Percentiles rank a stretch among this genome's conserved stretches.
phyloP scores from a whole-genome alignment of 2,113 vertebrate species.

The Rhinolophus sinicus region DNA sequence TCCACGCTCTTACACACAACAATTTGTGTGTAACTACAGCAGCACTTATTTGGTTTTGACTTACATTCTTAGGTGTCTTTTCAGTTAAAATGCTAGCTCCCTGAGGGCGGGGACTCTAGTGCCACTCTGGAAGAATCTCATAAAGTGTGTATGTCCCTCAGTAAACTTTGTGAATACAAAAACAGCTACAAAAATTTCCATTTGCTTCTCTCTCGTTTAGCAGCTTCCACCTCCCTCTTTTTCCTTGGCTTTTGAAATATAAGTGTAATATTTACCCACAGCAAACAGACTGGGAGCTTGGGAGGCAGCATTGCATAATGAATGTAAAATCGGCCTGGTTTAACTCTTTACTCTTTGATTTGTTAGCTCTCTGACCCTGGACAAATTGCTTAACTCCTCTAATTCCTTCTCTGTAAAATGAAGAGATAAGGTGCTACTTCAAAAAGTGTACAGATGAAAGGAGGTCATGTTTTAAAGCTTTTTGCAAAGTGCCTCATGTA shows the following conservation, averaged over 20 bases:
- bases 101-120: background rate
- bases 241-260: constrained; percentile 47
- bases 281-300: constrained; percentile 47
- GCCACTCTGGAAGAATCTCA: background rate
- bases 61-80: background rate
- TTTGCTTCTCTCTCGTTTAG: constrained; percentile 8
- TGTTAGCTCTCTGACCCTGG: constrained; percentile 28
- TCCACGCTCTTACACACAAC: background rate
- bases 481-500: background rate
- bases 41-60: background rate
- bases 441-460: constrained; percentile 15
- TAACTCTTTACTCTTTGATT: constrained; percentile 47
- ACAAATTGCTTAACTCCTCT: constrained; percentile 45
- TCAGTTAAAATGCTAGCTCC: constrained; percentile 8
- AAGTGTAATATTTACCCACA: constrained; percentile 65
- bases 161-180: background rate
- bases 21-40: too few relatives aligned
- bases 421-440: constrained; percentile 45
- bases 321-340: constrained; percentile 16
- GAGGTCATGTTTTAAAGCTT: constrained; percentile 16
- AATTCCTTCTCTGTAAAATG: constrained; percentile 37
- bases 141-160: background rate
- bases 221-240: background rate
- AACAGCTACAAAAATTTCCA: constrained; percentile 41
- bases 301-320: constrained; percentile 54